These are phyloP conservation scores for Perdita meconis DNA, from an alignment of 2,888 invertebrate species.

Conservation along the genomic window DNA sequence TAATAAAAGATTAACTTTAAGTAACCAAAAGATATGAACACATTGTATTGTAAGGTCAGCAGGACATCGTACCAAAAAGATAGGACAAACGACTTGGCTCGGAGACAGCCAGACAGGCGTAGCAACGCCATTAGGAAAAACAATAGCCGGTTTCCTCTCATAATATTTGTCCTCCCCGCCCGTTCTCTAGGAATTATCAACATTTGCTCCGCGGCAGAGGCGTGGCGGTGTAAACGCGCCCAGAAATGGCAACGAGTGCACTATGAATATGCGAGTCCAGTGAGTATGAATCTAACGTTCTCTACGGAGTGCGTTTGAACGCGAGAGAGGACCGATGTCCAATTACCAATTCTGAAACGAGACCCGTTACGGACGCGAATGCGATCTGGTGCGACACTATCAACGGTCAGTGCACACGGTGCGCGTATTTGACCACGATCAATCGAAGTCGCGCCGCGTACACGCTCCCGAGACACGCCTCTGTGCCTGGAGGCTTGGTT, in stretches of 20 bases:
- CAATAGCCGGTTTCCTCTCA: not conserved
- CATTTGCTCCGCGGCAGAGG: not conserved
- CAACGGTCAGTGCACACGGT: not conserved
- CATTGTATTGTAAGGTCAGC: too few relatives aligned
- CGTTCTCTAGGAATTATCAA: not conserved
- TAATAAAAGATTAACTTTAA: too few relatives aligned
- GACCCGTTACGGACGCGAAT: not conserved
- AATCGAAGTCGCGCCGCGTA: slow-evolving; percentile 25
- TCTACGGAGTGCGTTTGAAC: not conserved
- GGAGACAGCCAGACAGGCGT: not conserved
- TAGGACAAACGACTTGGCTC: not conserved
- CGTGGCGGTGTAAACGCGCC: slow-evolving; percentile 23
- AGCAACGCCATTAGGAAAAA: not conserved
- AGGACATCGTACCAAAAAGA: too few relatives aligned
- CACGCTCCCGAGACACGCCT: slow-evolving; percentile 39
- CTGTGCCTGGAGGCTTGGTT: slow-evolving; percentile 23
- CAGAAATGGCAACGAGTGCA: slow-evolving; percentile 39
- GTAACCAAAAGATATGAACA: too few relatives aligned
- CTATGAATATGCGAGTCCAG: slow-evolving; percentile 43
- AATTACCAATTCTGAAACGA: slow-evolving; percentile 12
- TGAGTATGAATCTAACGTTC: slow-evolving; percentile 44
- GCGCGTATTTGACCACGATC: slow-evolving; percentile 19
- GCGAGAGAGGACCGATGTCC: not conserved
- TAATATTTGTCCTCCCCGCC: not conserved
- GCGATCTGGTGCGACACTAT: slow-evolving; percentile 5